Evolutionary conservation across 2,113 vertebrate genomes (phyloP), one percentile per base, ranked within the genome.

Genomic region (Alosa alosa): DNA sequence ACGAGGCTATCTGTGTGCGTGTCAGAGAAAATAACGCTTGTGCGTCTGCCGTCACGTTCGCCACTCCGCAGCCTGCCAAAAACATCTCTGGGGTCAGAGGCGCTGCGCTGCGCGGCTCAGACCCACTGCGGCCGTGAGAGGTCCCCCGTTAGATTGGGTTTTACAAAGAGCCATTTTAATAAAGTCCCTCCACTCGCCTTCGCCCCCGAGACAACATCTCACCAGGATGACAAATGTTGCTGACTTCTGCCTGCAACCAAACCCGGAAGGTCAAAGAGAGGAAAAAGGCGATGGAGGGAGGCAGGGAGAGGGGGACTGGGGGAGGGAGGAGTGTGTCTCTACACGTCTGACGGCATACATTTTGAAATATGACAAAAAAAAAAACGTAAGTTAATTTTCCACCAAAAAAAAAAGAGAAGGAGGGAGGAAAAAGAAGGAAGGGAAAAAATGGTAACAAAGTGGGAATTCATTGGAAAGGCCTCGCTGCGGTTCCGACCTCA

Each of bases 201-300:
- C 55, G 88, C 88, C 89, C 94, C 93, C 94, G 90, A 93, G 93
- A 94, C 92, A 95, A 94, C 91, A 94, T 90, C 82, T 90, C 92
- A 88, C 89, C 93, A 90, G 91, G 90, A 94, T 95, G 94, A 96
- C 94, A 95, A 96, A 96, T 95, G 94, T 84, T 93, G 93, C 90
- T 22, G 92, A 95, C 92, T 95, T 93, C 90, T 94, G 90, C 86
- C 93, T 94, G 91, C 92, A 94, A 94, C 92, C 89, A 92, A 94
- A 94, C 88, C 91, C 93, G 93, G 93, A 94, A 96, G 93, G 94
- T 96, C 92, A 94, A 90, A 86, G 87, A 83, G 91, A 90, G 91
- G 93, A 85, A 89, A 90, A 84, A 92, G 89, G 41, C 25, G 18
- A 81, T 20, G 81, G 75, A 81, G 86, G 64, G 46, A 64, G 22